phyloP scores from a whole-genome alignment of 53 echinoderm and acorn worm genomes.

The Paracentrotus lividus region DNA sequence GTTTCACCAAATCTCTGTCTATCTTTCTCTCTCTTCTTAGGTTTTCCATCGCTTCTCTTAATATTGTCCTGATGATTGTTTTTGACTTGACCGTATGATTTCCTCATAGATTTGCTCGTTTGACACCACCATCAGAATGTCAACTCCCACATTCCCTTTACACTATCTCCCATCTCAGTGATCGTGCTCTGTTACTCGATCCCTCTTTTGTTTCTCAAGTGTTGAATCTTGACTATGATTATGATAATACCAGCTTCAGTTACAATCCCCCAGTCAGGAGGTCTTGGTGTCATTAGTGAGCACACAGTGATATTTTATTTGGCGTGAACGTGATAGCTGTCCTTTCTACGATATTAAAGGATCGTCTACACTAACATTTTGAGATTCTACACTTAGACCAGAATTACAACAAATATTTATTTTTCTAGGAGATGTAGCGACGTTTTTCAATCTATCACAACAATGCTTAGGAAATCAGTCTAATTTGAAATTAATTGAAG shows the following conservation, averaged over 20 bases:
- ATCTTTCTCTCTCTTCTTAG: background rate
- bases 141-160: background rate
- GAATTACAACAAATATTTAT: no score
- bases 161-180: background rate
- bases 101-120: background rate
- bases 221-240: slow-evolving; percentile 18
- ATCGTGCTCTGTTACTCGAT: background rate
- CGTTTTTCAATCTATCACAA: no score
- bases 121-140: slow-evolving; percentile 23
- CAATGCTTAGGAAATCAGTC: no score
- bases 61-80: background rate
- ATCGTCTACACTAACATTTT: no score
- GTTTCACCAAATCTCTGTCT: no score
- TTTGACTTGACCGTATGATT: slow-evolving; percentile 4
- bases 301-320: slow-evolving; percentile 41
- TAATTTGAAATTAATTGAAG: no score
- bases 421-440: no score
- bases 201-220: background rate
- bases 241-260: slow-evolving; percentile 24
- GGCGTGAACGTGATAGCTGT: background rate
- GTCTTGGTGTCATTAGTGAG: background rate
- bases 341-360: background rate
- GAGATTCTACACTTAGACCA: no score
- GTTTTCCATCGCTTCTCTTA: background rate
- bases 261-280: slow-evolving; percentile 13